Percentiles rank a stretch among this genome's conserved stretches.
Evolutionary conservation across 2,888 invertebrate genomes (phyloP).

Genomic region (Drosophila nigritarsus): DNA sequence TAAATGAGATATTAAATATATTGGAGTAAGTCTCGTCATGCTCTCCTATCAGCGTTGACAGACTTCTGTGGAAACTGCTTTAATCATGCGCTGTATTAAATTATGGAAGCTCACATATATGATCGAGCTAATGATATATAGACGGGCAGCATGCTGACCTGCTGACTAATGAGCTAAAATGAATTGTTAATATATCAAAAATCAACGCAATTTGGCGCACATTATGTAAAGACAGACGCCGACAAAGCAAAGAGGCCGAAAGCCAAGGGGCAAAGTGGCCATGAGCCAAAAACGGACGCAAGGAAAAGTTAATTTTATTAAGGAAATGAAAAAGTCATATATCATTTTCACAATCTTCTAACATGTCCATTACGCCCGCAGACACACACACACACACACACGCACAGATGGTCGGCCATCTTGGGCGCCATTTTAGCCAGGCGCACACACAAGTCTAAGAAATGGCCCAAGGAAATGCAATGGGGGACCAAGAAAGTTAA

Average conservation of each 20-base stretch:
- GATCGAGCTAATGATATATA: conserved; percentile 68
- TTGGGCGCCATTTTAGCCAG: conserved; percentile 51
- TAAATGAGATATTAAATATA: neutral
- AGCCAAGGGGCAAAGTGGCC: conserved; percentile 13
- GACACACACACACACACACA: conserved; percentile 15
- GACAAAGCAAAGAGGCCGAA: conserved; percentile 1
- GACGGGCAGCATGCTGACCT: conserved; percentile 64
- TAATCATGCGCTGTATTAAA: conserved; percentile 47
- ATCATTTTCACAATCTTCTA: conserved; percentile 78
- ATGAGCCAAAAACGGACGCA: conserved; percentile 24
- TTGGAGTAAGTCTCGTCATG: neutral
- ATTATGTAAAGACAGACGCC: conserved; percentile 66
- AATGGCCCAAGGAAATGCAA: conserved; percentile 68
- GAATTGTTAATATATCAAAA: conserved; percentile 78
- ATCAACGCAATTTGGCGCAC: conserved; percentile 75
- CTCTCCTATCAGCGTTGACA: neutral
- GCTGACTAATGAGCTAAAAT: conserved; percentile 77
- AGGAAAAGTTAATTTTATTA: conserved; percentile 79
- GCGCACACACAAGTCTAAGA: conserved; percentile 42
- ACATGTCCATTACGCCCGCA: conserved; percentile 77
- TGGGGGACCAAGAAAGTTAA: conserved; percentile 58
- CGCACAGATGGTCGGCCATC: conserved; percentile 44
- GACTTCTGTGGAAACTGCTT: conserved; percentile 24
- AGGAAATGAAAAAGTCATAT: conserved; percentile 81
- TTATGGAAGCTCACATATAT: conserved; percentile 37